These are phyloP conservation scores for Grammomys dolichurus DNA, from an alignment of 2,113 vertebrate genomes.

Conservation along the genomic window DNA sequence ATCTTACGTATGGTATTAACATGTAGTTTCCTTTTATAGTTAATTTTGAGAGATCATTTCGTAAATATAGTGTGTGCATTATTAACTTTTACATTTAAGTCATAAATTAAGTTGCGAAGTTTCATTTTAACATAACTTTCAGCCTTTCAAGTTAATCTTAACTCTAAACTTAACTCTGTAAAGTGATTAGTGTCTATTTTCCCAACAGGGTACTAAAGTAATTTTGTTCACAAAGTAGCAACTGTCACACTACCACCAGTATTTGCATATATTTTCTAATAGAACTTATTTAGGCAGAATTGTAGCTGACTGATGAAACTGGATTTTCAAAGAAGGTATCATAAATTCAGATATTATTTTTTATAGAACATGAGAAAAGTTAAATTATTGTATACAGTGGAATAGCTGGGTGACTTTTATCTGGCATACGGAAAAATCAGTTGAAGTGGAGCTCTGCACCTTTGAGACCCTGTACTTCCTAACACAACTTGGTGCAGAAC, in stretches of 20 bases:
- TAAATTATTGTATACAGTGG: background rate
- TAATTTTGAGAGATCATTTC: background rate
- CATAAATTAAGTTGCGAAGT: constrained; percentile 14
- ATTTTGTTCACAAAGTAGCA: background rate
- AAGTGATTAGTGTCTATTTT: background rate
- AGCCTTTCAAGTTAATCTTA: background rate
- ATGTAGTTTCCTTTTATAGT: background rate
- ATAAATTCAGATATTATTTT: background rate
- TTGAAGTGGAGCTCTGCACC: background rate
- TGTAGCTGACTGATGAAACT: background rate
- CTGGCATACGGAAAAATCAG: background rate
- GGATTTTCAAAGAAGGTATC: background rate
- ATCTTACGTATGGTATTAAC: background rate
- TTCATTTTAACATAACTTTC: background rate
- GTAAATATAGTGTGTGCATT: background rate
- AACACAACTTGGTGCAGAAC: background rate
- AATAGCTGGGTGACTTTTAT: background rate
- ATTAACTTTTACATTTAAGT: background rate
- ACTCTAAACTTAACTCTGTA: background rate
- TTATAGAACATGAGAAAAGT: background rate
- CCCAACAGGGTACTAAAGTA: background rate
- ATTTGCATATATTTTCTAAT: background rate
- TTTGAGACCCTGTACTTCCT: background rate
- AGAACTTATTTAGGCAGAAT: background rate
- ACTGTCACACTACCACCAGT: background rate